phyloP scores from a whole-genome alignment of 2,113 vertebrate species.

The Muscicapa adusta region DNA sequence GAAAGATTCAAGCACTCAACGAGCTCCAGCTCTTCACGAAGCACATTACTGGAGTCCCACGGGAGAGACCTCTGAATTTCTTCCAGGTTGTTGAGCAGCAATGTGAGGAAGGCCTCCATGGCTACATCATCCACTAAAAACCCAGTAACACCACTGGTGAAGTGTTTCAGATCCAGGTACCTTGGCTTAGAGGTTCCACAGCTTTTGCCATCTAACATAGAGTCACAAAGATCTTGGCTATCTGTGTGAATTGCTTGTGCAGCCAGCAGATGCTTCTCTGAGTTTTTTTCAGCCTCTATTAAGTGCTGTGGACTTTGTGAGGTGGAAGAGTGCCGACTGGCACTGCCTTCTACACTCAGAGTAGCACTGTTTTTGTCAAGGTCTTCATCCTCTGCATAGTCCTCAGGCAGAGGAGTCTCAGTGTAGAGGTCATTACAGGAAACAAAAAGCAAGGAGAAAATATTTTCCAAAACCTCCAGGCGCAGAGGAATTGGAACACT shows the following conservation, averaged over 20 bases:
- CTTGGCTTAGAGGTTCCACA: neutral
- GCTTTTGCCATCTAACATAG: neutral
- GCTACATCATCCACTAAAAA: slow-evolving; percentile 83
- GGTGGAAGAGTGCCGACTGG: slow-evolving; percentile 28
- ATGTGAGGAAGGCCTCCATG: slow-evolving; percentile 83
- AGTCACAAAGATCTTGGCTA: neutral
- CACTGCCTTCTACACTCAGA: neutral
- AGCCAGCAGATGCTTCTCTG: neutral
- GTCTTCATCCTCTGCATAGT: slow-evolving; percentile 71
- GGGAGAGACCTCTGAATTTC: slow-evolving; percentile 74
- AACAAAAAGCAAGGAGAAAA: slow-evolving; percentile 93
- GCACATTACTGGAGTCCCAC: slow-evolving; percentile 54
- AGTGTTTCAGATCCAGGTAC: slow-evolving; percentile 80
- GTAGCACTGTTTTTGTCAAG: slow-evolving; percentile 16
- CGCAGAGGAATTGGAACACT: slow-evolving; percentile 82
- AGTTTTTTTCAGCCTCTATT: slow-evolving; percentile 22
- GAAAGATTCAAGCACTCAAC: slow-evolving; percentile 78
- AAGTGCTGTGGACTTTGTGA: slow-evolving; percentile 49
- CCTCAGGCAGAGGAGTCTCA: slow-evolving; percentile 59
- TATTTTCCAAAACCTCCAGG: slow-evolving; percentile 94
- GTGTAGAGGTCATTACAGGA: slow-evolving; percentile 82
- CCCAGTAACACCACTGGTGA: slow-evolving; percentile 74
- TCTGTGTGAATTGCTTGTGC: neutral
- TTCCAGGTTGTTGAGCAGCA: slow-evolving; percentile 86
- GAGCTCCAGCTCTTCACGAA: slow-evolving; percentile 67